Conservation (phyloP, 30 jellyfish, hydroid and myxozoan species). For the Chironex yamaguchii region DNA sequence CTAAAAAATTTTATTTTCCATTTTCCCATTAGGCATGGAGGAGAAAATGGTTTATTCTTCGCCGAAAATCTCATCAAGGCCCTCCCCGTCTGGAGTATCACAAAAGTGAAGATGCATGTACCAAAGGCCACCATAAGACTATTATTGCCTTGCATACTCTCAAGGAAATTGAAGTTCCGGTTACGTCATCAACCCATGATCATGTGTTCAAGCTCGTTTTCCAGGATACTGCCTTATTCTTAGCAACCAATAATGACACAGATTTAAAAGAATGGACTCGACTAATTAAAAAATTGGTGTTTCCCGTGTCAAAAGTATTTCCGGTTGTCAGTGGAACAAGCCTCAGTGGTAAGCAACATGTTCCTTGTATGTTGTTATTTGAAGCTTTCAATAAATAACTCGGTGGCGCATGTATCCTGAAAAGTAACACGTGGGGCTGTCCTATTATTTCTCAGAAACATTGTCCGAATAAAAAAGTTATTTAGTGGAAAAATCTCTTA, state of each 20-base stretch:
- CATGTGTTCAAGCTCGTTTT: constrained; percentile 70
- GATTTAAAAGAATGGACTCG: constrained; percentile 88
- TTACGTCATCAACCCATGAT: constrained; percentile 77
- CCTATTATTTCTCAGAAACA: too few relatives aligned
- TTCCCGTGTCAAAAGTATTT: constrained; percentile 73
- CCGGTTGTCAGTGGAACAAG: constrained; percentile 38
- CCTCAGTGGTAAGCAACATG: constrained; percentile 53
- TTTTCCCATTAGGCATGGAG: constrained; percentile 96
- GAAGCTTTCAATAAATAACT: background rate
- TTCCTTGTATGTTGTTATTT: too few relatives aligned
- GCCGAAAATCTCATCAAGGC: constrained; percentile 90
- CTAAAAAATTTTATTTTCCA: too few relatives aligned
- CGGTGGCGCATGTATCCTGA: too few relatives aligned
- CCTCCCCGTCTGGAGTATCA: constrained; percentile 86
- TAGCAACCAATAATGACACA: constrained; percentile 72
- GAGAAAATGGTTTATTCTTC: constrained; percentile 86
- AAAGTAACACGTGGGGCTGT: too few relatives aligned
- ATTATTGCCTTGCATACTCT: constrained; percentile 78
- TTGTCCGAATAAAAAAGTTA: too few relatives aligned
- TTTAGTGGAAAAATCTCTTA: too few relatives aligned
- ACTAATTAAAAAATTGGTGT: constrained; percentile 65
- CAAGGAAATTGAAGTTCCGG: constrained; percentile 44
- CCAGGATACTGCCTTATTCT: constrained; percentile 69
- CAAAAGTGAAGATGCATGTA: constrained; percentile 86
- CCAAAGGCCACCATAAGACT: constrained; percentile 81